Evolutionary conservation across 2,113 vertebrate genomes (phyloP).

Genomic region (Vimba vimba): DNA sequence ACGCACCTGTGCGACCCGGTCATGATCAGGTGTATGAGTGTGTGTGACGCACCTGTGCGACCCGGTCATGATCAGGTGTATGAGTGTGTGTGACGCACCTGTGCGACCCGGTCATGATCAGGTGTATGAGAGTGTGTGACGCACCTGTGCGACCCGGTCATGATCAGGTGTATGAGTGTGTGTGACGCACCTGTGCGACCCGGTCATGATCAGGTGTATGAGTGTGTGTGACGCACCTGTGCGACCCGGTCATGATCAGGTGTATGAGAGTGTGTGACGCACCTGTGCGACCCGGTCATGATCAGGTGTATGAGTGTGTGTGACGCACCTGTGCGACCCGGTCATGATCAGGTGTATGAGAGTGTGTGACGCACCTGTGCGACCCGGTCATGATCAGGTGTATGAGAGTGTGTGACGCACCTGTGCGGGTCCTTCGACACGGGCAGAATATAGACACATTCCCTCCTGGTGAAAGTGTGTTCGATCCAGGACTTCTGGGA

Average conservation of each 20-base stretch:
- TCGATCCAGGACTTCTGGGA: slow-evolving; percentile 99
- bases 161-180: neutral
- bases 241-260: slow-evolving; percentile 63
- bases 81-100: slow-evolving; percentile 77
- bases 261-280: slow-evolving; percentile 48
- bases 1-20: slow-evolving; percentile 87
- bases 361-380: slow-evolving; percentile 86
- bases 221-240: slow-evolving; percentile 83
- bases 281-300: slow-evolving; percentile 86
- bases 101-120: slow-evolving; percentile 74
- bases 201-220: neutral
- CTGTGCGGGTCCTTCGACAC: slow-evolving; percentile 99
- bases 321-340: slow-evolving; percentile 88
- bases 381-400: neutral
- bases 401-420: slow-evolving; percentile 69
- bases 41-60: slow-evolving; percentile 88
- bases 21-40: neutral
- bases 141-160: slow-evolving; percentile 87
- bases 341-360: neutral
- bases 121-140: neutral
- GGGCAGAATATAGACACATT: slow-evolving; percentile 99
- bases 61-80: neutral
- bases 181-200: slow-evolving; percentile 88
- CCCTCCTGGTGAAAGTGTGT: slow-evolving; percentile 98
- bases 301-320: neutral